Conservation (phyloP, 2,888 invertebrate genomes). For the Agelastica alni region DNA sequence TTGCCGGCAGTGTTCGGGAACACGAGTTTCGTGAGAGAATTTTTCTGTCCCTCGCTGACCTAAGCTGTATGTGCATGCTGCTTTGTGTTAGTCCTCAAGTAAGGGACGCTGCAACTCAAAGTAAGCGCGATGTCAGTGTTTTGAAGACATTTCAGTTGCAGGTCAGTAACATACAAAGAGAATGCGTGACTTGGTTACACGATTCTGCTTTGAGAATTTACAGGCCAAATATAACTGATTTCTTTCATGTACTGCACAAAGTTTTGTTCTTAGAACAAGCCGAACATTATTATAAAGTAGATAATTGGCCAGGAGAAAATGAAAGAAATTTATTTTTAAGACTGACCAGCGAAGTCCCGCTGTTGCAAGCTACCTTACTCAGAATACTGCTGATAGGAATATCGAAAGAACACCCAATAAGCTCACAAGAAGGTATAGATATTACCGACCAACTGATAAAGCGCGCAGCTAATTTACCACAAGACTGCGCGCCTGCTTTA, state of each 20-base stretch:
- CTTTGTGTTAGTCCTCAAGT: conserved; percentile 75
- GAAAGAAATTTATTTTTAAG: conserved; percentile 51
- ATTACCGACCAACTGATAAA: conserved; percentile 83
- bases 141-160: conserved; percentile 56
- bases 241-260: conserved; percentile 78
- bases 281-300: conserved; percentile 77
- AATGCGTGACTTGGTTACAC: conserved; percentile 87
- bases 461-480: conserved; percentile 78
- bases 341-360: conserved; percentile 84
- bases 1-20: conserved; percentile 64
- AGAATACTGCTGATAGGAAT: conserved; percentile 80
- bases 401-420: conserved; percentile 76
- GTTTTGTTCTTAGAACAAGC: conserved; percentile 75
- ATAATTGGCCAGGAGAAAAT: conserved; percentile 67
- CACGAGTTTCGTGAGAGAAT: conserved; percentile 81
- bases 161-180: conserved; percentile 74
- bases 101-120: conserved; percentile 66
- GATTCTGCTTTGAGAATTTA: conserved; percentile 77
- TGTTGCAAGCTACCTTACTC: conserved; percentile 82
- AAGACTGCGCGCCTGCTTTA: conserved; percentile 72
- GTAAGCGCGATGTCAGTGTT: conserved; percentile 59
- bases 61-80: conserved; percentile 84
- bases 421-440: conserved; percentile 83
- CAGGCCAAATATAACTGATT: conserved; percentile 69
- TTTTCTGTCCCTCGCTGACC: conserved; percentile 80